Base-by-base conservation (phyloP, 2,888 invertebrate species). In the Mamestra brassicae region DNA sequence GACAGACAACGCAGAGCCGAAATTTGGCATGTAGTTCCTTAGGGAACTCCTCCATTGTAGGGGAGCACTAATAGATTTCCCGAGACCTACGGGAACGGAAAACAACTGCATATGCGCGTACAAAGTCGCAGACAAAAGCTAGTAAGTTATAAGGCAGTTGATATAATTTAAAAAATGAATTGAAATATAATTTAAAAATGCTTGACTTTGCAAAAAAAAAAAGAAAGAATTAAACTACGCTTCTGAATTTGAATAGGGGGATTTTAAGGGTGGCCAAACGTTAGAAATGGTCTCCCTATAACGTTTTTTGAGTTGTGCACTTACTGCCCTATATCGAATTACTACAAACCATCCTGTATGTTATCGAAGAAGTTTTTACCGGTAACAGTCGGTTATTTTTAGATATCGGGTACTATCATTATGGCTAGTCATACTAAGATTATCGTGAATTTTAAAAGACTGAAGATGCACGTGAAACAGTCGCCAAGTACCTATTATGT, bases 391-490 rank as follows among this genome's bases (percentile, higher is more conserved):
- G 5, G 26, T 70, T 38, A 38, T 38, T 38, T 38, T 38, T 38
- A 3, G 26, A 26, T 26, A 26, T 26, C 26, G 26, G n/a, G 8
- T 26, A 6, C 10, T 76, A 65, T 52, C 76, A 52, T 2, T 58
- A 57, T 26, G 26, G 11, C 52, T 13, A 36, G 47, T 10, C 38
- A 38, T 17, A 13, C 47, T 61, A 11, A 58, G 36, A 17, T 57
- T 75, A 70, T 78, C 55, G 7, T 34, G 38, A 42, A 38, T 60
- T n/a, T 47, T 50, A 10, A 71, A 52, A 52, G 1, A 17, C 60
- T 26, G 26, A 26, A 26, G 26, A 15, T 64, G 60, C 64, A 80
- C 80, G 77, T 73, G 61, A 63, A 76, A 47, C 52, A 10, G 62
- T 38, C 11, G 11, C 36, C 38, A 6, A 26, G 50, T 36, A 67